phyloP scores from a whole-genome alignment of 2,888 invertebrate species.

The Tetheella fluctuosa region DNA sequence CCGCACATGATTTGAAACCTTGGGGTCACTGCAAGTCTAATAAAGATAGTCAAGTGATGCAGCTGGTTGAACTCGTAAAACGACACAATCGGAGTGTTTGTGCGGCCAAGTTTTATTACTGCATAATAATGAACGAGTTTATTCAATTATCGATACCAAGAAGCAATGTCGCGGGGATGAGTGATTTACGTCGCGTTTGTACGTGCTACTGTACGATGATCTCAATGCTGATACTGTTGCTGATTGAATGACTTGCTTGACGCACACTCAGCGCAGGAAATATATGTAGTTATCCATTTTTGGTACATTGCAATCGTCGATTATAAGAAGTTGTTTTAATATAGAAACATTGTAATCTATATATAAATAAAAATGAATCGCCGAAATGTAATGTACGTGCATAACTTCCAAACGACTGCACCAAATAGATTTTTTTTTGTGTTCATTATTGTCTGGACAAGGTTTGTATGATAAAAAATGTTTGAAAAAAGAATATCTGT shows the following conservation, averaged over 20 bases:
- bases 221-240: slow-evolving; percentile 26
- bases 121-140: slow-evolving; percentile 78
- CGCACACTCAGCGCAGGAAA: neutral
- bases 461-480: too few relatives aligned
- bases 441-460: too few relatives aligned
- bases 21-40: slow-evolving; percentile 70
- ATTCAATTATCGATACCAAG: slow-evolving; percentile 78
- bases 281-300: neutral
- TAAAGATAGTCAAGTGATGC: slow-evolving; percentile 72
- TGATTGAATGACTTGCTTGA: slow-evolving; percentile 4
- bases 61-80: slow-evolving; percentile 77
- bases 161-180: slow-evolving; percentile 70
- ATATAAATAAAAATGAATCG: too few relatives aligned
- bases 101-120: slow-evolving; percentile 69
- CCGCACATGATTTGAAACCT: slow-evolving; percentile 37
- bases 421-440: too few relatives aligned
- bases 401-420: too few relatives aligned
- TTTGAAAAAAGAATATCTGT: too few relatives aligned
- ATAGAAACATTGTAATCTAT: too few relatives aligned
- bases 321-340: too few relatives aligned
- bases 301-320: neutral
- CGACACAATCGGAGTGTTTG: slow-evolving; percentile 71
- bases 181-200: slow-evolving; percentile 61
- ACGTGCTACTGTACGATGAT: slow-evolving; percentile 35
- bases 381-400: too few relatives aligned